A percentile compares a stretch with the other conserved stretches of the same genome.
phyloP scores from a whole-genome alignment of 2,888 invertebrate genomes.

The Oligia latruncula region DNA sequence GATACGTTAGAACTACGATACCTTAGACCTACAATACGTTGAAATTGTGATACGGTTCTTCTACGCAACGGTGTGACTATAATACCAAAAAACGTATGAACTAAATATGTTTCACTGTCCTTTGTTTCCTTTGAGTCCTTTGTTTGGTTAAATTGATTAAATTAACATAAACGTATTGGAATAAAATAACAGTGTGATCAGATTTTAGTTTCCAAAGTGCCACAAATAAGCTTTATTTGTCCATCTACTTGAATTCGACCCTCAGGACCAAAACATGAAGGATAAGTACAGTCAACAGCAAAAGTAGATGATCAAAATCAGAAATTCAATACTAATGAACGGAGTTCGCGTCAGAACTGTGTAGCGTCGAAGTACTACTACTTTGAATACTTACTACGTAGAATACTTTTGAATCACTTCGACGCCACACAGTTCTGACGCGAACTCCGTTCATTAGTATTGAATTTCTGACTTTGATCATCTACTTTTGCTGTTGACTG shows the following conservation, averaged over 20 bases:
- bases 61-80: background rate
- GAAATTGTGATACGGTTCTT: background rate
- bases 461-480: too few relatives aligned
- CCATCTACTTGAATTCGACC: background rate
- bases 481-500: too few relatives aligned
- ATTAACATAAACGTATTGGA: background rate
- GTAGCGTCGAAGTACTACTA: too few relatives aligned
- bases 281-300: too few relatives aligned
- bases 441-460: too few relatives aligned
- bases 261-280: slow-evolving; percentile 3
- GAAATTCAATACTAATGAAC: too few relatives aligned
- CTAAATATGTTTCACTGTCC: background rate
- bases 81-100: background rate
- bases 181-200: background rate
- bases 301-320: too few relatives aligned
- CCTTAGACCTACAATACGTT: background rate
- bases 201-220: background rate
- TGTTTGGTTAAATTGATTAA: background rate
- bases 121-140: background rate
- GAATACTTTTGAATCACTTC: too few relatives aligned
- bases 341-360: too few relatives aligned
- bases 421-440: too few relatives aligned
- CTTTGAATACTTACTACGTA: too few relatives aligned
- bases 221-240: background rate
- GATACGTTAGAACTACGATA: background rate